These are phyloP conservation scores for Temnothorax longispinosus DNA, from an alignment of 1,140 invertebrate genomes.

Conservation along the genomic window DNA sequence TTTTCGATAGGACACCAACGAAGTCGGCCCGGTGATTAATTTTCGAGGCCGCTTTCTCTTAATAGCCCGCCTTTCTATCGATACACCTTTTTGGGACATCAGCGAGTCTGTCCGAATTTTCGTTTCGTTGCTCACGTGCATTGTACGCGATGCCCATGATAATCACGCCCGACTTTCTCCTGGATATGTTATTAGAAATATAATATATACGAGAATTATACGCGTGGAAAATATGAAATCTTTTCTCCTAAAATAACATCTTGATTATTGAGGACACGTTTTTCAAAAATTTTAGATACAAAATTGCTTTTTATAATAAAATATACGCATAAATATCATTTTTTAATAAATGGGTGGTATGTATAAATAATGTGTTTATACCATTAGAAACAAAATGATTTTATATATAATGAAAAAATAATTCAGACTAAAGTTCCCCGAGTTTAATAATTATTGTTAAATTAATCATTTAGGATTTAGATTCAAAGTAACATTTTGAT, in stretches of 20 bases:
- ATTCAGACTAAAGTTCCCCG: background rate
- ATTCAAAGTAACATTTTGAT: background rate
- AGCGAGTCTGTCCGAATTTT: background rate
- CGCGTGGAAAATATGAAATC: background rate
- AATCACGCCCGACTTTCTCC: background rate
- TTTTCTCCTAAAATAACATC: background rate
- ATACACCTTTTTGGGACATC: constrained; percentile 20
- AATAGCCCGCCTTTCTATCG: constrained; percentile 74
- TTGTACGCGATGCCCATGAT: background rate
- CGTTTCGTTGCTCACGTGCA: constrained; percentile 31
- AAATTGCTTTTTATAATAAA: constrained; percentile 1
- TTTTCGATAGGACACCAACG: constrained; percentile 48
- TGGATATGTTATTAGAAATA: background rate
- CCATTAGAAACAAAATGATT: background rate
- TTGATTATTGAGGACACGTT: background rate
- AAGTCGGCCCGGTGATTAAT: constrained; percentile 69
- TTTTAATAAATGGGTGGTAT: background rate
- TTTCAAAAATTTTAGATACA: background rate
- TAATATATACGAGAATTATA: background rate
- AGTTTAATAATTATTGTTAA: background rate
- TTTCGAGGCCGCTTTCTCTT: constrained; percentile 84
- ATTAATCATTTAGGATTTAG: constrained; percentile 8
- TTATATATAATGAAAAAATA: background rate
- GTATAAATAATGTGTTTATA: background rate
- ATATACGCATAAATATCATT: background rate